Conservation (phyloP, 1,140 invertebrate species). For the Oncopeltus fasciatus region DNA sequence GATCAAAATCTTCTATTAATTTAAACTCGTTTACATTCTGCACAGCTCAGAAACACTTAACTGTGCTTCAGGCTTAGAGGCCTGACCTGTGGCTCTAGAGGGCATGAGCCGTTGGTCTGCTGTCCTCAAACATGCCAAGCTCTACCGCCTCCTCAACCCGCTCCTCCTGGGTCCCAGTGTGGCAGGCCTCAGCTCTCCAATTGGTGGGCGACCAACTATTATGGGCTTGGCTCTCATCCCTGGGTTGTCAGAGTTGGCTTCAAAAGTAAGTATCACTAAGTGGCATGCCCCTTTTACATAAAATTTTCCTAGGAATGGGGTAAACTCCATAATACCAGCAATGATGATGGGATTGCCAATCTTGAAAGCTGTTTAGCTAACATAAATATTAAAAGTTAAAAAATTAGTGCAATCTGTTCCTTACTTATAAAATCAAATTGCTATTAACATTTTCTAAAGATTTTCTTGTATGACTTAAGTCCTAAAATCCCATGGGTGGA, state of each 20-base stretch:
- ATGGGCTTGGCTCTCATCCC: conserved; percentile 47
- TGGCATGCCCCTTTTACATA: not conserved
- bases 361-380: no score
- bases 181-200: conserved; percentile 33
- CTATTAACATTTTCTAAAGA: no score
- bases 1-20: no score
- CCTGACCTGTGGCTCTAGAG: conserved; percentile 31
- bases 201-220: conserved; percentile 41
- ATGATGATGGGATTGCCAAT: no score
- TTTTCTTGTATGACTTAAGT: no score
- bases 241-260: conserved; percentile 51
- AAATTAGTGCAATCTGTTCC: no score
- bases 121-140: conserved; percentile 26
- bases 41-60: no score
- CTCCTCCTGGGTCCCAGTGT: conserved; percentile 28
- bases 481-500: no score
- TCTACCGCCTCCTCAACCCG: not conserved
- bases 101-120: conserved; percentile 29
- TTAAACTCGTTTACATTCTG: no score
- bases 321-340: no score
- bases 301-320: not conserved
- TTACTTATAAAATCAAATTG: no score
- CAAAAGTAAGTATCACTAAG: conserved; percentile 35
- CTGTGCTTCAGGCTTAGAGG: conserved; percentile 27
- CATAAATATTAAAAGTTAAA: no score